phyloP scores from a whole-genome alignment of 2,113 vertebrate genomes.

The Panurus biarmicus region DNA sequence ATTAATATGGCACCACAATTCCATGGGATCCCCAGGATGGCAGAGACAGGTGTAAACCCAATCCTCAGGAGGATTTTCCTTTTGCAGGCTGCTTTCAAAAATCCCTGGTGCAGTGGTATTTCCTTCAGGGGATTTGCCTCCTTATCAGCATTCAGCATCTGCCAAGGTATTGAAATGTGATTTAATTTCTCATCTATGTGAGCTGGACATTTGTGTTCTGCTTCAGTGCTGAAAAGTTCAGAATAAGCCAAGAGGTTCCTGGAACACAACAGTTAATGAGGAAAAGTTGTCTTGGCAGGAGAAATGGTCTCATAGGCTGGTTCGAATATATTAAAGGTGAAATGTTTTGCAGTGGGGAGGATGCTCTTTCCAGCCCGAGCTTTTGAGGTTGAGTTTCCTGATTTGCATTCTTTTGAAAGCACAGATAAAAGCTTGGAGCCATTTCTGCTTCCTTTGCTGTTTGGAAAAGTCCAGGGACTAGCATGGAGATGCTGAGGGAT shows the following conservation, averaged over 20 bases:
- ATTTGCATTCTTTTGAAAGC: slow-evolving; percentile 57
- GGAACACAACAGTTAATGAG: slow-evolving; percentile 58
- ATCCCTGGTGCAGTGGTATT: not conserved
- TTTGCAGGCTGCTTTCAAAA: not conserved
- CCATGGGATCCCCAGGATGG: not conserved
- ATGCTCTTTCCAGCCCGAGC: not conserved
- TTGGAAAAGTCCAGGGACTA: slow-evolving; percentile 28
- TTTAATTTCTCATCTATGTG: not conserved
- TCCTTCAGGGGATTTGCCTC: not conserved
- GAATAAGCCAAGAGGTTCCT: slow-evolving; percentile 51
- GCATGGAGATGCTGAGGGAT: not conserved
- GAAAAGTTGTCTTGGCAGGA: slow-evolving; percentile 54
- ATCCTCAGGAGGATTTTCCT: not conserved
- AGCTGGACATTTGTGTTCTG: slow-evolving; percentile 26
- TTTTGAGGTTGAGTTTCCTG: slow-evolving; percentile 57
- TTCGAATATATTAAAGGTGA: slow-evolving; percentile 55
- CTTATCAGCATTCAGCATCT: not conserved
- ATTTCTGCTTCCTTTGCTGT: slow-evolving; percentile 30
- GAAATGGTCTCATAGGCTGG: not conserved
- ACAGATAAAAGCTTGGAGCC: slow-evolving; percentile 35
- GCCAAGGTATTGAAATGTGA: slow-evolving; percentile 3
- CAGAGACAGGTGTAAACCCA: not conserved
- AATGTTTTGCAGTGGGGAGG: slow-evolving; percentile 42
- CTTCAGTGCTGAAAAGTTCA: not conserved
- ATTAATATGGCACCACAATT: fast-evolving